Percentiles rank a stretch among this genome's conserved stretches.
Conservation (phyloP, 2,113 vertebrate genomes). For the Hemiprocne comata region DNA sequence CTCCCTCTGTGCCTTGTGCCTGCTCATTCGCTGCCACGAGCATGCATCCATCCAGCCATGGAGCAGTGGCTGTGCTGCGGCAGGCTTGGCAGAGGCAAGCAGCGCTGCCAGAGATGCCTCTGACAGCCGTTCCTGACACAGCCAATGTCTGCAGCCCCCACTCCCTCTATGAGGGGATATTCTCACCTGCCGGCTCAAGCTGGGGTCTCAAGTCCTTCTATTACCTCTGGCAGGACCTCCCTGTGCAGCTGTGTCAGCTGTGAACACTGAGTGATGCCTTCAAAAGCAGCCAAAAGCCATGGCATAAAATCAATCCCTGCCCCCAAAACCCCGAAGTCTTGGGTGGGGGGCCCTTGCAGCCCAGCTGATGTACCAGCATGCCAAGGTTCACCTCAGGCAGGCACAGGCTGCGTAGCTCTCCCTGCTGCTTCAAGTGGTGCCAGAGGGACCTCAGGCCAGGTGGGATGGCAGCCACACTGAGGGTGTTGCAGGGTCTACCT, state of each 20-base stretch:
- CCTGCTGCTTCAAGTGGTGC: neutral
- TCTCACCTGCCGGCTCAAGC: neutral
- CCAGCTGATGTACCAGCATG: neutral
- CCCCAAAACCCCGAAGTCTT: neutral
- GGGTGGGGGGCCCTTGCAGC: neutral
- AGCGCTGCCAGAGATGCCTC: neutral
- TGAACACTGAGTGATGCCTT: accelerated
- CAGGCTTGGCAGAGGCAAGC: accelerated
- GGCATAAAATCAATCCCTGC: neutral
- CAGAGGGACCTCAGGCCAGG: neutral
- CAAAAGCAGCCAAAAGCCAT: neutral
- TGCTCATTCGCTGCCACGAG: accelerated
- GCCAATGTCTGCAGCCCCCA: accelerated
- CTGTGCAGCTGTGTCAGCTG: accelerated
- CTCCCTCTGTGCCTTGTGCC: accelerated
- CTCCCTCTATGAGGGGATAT: neutral
- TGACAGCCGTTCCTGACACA: neutral
- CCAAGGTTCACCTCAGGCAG: accelerated
- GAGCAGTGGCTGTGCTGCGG: accelerated
- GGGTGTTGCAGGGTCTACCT: accelerated
- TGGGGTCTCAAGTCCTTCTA: neutral
- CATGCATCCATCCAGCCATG: accelerated
- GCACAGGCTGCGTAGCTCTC: neutral
- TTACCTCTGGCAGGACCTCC: neutral
- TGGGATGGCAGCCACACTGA: accelerated